Evolutionary conservation across 1,140 invertebrate genomes (phyloP).

Genomic region (Monomorium pharaonis): DNA sequence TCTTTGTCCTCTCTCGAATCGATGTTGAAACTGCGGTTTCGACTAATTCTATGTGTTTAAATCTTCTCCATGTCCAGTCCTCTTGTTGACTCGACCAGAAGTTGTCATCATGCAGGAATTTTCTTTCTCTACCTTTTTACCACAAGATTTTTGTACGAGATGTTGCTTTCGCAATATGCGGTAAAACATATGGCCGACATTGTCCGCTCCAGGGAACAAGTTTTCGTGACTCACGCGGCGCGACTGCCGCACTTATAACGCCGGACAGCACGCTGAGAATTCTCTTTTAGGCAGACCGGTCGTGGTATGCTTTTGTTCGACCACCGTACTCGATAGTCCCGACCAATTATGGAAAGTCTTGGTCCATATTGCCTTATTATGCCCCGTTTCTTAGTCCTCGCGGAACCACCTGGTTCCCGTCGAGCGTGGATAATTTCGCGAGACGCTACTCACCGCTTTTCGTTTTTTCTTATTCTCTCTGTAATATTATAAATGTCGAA

Average conservation of each 20-base stretch:
- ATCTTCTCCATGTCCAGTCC: background rate
- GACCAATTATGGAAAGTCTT: slow-evolving; percentile 82
- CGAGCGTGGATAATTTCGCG: slow-evolving; percentile 77
- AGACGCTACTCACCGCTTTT: slow-evolving; percentile 13
- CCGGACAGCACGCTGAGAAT: slow-evolving; percentile 49
- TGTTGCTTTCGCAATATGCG: slow-evolving; percentile 39
- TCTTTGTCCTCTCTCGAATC: background rate
- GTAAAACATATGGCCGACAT: slow-evolving; percentile 55
- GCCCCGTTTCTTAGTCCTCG: slow-evolving; percentile 54
- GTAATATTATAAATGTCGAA: background rate
- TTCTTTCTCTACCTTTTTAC: slow-evolving; percentile 29
- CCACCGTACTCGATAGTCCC: slow-evolving; percentile 56
- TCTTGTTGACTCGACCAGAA: background rate
- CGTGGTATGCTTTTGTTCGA: slow-evolving; percentile 52
- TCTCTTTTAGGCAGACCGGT: slow-evolving; percentile 29
- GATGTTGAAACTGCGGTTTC: background rate
- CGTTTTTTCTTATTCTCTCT: background rate
- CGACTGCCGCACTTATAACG: slow-evolving; percentile 48
- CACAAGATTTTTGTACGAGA: slow-evolving; percentile 42
- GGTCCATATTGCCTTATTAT: slow-evolving; percentile 81
- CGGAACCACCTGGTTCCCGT: slow-evolving; percentile 62
- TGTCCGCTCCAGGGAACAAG: slow-evolving; percentile 47
- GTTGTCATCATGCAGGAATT: slow-evolving; percentile 30
- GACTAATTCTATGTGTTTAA: slow-evolving; percentile 1
- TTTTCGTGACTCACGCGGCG: slow-evolving; percentile 54